Conservation (phyloP, 2,797 vertebrate genomes). For the Triplophysa yarkandensis region DNA sequence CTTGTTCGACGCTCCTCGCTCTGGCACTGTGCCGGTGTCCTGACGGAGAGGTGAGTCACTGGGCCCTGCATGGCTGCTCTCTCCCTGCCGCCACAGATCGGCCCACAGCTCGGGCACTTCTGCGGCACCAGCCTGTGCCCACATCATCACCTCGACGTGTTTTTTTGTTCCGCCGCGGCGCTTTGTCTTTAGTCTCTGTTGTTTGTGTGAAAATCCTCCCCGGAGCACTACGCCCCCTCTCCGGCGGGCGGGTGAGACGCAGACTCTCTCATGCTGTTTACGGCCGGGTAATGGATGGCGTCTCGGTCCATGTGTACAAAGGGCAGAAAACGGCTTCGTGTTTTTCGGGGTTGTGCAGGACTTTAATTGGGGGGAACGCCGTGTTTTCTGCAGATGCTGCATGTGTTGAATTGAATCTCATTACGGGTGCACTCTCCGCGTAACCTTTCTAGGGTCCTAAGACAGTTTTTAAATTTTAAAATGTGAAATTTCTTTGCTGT, state of each 20-base stretch:
- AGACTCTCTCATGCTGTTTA: conserved; percentile 49
- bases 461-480: conserved; percentile 10
- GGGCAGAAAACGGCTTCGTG: conserved; percentile 7
- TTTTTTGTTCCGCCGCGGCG: conserved; percentile 52
- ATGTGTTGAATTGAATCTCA: conserved; percentile 38
- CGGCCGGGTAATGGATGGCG: conserved; percentile 40
- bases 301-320: conserved; percentile 38
- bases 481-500: conserved; percentile 2
- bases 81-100: conserved; percentile 57
- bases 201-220: conserved; percentile 59
- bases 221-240: conserved; percentile 47
- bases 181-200: conserved; percentile 54
- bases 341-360: conserved; percentile 27
- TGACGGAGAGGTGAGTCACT: conserved; percentile 62
- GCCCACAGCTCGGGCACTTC: conserved; percentile 57
- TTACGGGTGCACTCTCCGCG: conserved; percentile 37
- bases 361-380: conserved; percentile 53
- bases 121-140: conserved; percentile 52
- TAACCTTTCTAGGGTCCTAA: conserved; percentile 36
- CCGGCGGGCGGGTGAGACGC: conserved; percentile 32
- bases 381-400: conserved; percentile 27
- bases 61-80: conserved; percentile 52
- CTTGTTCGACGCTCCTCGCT: conserved; percentile 50
- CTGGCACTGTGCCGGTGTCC: conserved; percentile 54
- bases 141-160: conserved; percentile 47